These are phyloP conservation scores for Leucozona laternaria DNA, from an alignment of 2,888 invertebrate species.

Conservation along the genomic window DNA sequence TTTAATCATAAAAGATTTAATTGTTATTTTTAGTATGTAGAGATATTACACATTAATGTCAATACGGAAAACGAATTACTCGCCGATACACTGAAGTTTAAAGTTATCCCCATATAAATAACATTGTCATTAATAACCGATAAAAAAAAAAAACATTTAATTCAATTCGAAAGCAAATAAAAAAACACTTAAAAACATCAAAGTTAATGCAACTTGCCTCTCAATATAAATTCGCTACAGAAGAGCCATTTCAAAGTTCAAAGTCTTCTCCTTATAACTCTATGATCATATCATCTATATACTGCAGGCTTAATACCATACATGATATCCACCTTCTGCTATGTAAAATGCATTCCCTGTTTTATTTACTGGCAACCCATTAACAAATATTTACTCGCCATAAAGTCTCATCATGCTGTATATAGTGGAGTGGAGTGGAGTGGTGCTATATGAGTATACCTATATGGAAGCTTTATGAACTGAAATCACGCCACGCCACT, in stretches of 20 bases:
- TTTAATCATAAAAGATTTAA: not conserved
- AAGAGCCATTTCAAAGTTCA: conserved; percentile 20
- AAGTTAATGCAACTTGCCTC: not conserved
- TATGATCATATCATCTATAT: not conserved
- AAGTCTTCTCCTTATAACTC: conserved; percentile 15
- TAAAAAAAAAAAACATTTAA: not conserved
- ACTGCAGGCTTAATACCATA: not conserved
- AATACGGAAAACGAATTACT: not conserved
- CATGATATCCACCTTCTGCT: not conserved
- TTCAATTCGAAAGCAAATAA: conserved; percentile 1
- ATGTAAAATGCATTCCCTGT: not conserved
- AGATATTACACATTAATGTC: not conserved
- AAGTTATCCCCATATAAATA: not conserved
- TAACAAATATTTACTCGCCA: conserved; percentile 24
- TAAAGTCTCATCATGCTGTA: conserved; percentile 28
- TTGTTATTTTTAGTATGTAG: not conserved
- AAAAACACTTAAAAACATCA: not conserved
- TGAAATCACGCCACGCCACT: conserved; percentile 71
- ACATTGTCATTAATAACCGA: not conserved
- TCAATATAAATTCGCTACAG: not conserved
- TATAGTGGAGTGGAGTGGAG: too few relatives aligned
- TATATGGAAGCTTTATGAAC: conserved; percentile 28
- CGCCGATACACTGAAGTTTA: not conserved
- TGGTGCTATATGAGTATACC: too few relatives aligned
- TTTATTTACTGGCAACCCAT: conserved; percentile 21